Evolutionary conservation across 37 sponge, comb jelly and placozoan species (phyloP).

Genomic region (Hormiphora californensis): DNA sequence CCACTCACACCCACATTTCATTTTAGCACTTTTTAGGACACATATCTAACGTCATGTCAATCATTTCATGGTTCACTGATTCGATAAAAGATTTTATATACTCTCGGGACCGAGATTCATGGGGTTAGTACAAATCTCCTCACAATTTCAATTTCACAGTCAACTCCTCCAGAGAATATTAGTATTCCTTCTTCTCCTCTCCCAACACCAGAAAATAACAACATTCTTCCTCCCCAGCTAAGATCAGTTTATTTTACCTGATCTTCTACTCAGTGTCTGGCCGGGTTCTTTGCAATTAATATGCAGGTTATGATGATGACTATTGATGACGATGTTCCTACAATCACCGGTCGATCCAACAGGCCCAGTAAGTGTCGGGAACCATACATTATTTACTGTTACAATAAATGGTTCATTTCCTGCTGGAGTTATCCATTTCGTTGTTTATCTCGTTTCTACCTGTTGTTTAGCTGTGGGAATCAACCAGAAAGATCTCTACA

Average conservation of each 20-base stretch:
- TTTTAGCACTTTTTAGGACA: too few species aligned
- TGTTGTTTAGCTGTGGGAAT: neutral
- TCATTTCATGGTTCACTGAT: too few species aligned
- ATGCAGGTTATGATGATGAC: slow-evolving; percentile 14
- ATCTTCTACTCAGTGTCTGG: slow-evolving; percentile 48
- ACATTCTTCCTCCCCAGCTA: neutral
- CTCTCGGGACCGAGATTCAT: neutral
- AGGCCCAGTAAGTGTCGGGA: slow-evolving; percentile 26
- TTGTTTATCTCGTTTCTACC: neutral
- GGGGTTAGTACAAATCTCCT: neutral
- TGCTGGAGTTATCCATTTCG: neutral
- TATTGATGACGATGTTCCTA: neutral
- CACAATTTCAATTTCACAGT: slow-evolving; percentile 1
- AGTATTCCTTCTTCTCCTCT: too few species aligned
- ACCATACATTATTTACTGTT: too few species aligned
- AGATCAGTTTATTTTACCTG: slow-evolving; percentile 18
- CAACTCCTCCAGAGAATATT: too few species aligned
- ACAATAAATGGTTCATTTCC: neutral
- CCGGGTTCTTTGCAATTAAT: slow-evolving; percentile 15
- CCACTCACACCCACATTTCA: too few species aligned
- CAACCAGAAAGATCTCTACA: neutral
- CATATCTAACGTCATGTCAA: too few species aligned
- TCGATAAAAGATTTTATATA: too few species aligned
- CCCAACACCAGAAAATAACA: too few species aligned
- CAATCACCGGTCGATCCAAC: neutral